Base-by-base conservation (phyloP, 2,113 vertebrate genomes). In the Oriolus oriolus region DNA sequence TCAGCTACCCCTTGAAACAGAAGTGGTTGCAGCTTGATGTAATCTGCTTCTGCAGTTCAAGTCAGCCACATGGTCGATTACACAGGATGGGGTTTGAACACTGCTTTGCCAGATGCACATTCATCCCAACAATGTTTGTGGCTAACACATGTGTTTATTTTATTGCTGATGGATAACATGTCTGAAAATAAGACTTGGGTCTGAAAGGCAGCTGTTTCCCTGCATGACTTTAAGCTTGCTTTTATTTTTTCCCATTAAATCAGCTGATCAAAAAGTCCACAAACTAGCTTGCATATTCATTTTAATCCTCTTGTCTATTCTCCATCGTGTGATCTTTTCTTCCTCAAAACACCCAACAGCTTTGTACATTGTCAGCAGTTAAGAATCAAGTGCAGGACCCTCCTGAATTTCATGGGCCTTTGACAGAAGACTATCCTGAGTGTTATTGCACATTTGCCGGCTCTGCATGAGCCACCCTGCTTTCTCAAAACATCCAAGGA, bases 1-100 rank as follows among this genome's bases (percentile, higher is more conserved):
- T 39, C 53, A 84, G 22, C 20, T 5, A 35, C 9, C 41, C 47
- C 12, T 59, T 39, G 39, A 89, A 37, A 66, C 27, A 73, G 31
- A 24, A 66, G 30, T 17, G 14, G 7, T 64, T 20, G 3, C 7
- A 4, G 35, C 37, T 73, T 76, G 39, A 28, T 54, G 18, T n/a
- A 50, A 57, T 59, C 37, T 2, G 1, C 26, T 66, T 31, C 35
- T n/a, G 83, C 59, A 61, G 8, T 50, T 60, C 64, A 77, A 41
- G 27, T 24, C 59, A 77, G 30, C 53, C 50, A 14, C 31, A 7
- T 1, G 2, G 53, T 37, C 0, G 0, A 28, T 54, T 39, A 52
- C 70, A 45, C n/a, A 42, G 68, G 28, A 65, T 4, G 2, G 20
- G 6, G 28, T 56, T 65, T 89, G 81, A 69, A 21, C 45, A 20